Evolutionary conservation across 2,888 invertebrate genomes (phyloP), one percentile per base, ranked within the genome.

Genomic region (Saturnia japonica): DNA sequence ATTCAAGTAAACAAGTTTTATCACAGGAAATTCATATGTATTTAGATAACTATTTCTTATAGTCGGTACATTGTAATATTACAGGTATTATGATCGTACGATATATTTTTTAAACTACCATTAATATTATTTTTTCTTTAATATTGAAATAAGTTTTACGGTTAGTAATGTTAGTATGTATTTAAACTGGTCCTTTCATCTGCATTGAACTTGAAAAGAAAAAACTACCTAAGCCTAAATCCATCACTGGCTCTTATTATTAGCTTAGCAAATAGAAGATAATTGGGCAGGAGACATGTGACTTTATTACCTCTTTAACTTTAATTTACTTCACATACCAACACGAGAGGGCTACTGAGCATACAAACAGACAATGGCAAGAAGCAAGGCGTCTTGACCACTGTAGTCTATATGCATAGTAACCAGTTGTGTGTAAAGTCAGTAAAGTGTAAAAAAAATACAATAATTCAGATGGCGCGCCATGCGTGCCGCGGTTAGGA

Each of bases 301-400:
- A 0, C 3, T 1, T 19, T 40, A 40, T 67, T 75, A 74, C 69
- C 75, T 77, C 9, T 57, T 57, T 57, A 25, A n/a, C 25, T 64
- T 64, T 64, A 64, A 64, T 64, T 64, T 40, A 64, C 19, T 43
- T 60, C 40, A 60, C 69, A 42, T 22, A 57, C 25, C 40, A n/a
- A 19, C 34, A n/a, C 8, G 54, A 54, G n/a, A 19, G 19, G 16
- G 40, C 40, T 64, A 40, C 14, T 64, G 11, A 64, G 34, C 60
- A 40, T 9, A 64, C 64, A 4, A 64, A 40, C 40, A 64, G 34
- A 64, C 19, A 64, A 64, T 40, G 40, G n/a, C 34, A 28, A 22
- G 28, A 1, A 64, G n/a, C 34, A 28, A 22, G 28, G 6, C 19
- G 22, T 22, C 54, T 54, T 19, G 9, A 12, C 9, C 19, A 40